A percentile compares a stretch with the other conserved stretches of the same genome.
phyloP scores from a whole-genome alignment of 2,113 vertebrate species.

The Mesoclemmys tuberculata region DNA sequence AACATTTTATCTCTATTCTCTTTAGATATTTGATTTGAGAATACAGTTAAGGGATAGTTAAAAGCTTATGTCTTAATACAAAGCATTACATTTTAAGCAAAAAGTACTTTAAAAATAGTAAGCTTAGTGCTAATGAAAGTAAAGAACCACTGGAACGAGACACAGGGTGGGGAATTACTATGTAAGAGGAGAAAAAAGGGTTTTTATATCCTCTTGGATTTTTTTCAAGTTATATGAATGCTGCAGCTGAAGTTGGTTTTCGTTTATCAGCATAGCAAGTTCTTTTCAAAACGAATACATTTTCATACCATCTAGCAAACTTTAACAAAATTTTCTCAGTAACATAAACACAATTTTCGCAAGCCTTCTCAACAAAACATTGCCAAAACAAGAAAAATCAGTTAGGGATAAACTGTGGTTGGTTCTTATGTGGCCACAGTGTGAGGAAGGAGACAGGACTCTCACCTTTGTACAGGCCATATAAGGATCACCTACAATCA shows the following conservation, averaged over 20 bases:
- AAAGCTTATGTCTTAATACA: not conserved
- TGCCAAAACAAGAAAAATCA: not conserved
- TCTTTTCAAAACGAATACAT: not conserved
- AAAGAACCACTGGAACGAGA: not conserved
- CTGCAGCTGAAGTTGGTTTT: not conserved
- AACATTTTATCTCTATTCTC: not conserved
- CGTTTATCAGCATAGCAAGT: not conserved
- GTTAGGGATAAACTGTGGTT: not conserved
- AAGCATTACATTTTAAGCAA: not conserved
- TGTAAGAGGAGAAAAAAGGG: not conserved
- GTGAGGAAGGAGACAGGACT: not conserved
- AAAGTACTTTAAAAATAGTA: not conserved
- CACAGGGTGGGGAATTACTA: not conserved
- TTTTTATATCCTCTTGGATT: not conserved
- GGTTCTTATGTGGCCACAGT: not conserved
- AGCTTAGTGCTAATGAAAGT: not conserved
- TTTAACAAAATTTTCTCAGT: not conserved
- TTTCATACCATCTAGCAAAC: not conserved
- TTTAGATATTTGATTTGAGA: not conserved
- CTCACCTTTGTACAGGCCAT: not conserved
- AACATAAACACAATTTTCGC: not conserved
- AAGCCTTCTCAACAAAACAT: conserved; percentile 12
- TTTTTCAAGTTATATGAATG: not conserved
- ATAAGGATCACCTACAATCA: not conserved
- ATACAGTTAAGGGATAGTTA: not conserved